Evolutionary conservation across 2,888 invertebrate species (phyloP), one percentile per base, ranked within the genome.

Genomic region (Agrenia bidenticulata): DNA sequence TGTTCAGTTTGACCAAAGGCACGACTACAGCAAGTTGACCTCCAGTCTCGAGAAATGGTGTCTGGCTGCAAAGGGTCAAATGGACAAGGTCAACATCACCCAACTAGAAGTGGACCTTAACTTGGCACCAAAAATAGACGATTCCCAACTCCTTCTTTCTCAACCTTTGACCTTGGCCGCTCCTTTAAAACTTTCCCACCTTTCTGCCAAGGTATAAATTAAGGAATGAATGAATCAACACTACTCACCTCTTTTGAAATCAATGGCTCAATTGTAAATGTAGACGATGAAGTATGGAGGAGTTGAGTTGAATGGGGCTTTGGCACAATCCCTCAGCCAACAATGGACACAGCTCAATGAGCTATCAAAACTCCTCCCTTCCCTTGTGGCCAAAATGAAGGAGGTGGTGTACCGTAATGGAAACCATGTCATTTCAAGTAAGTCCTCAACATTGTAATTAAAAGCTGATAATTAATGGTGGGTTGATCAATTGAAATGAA

Each of bases 11-110:
- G 78, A 63, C 26, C 17, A 50, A 41, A 63, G 75, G 55, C 58
- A 77, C 70, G 63, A 77, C 71, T n/a, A 78, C 70, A 68, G 54
- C 60, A 59, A 67, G 55, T 54, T 70, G 73, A 69, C 73, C 9
- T 69, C 70, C 1, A 76, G 76, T 32, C 72, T 77, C 27, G 73
- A 66, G 37, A 26, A 61, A 26, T 80, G 79, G 79, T 79, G 77
- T 53, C 26, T 53, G 0, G 63, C 70, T 1, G 74, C 73, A 1
- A 66, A 69, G 50, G 57, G 49, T 0, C 70, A 64, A 58, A 49
- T 76, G 1, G 39, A 66, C 2, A 73, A 63, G 66, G 78, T 50
- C 65, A 78, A 61, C 67, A 67, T 63, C 23, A n/a, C 39, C 0
- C 15, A 54, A 9, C 19, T 73, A 2, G 63, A 54, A 19, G 21